Base-by-base conservation (phyloP, 2,888 invertebrate genomes). In the Melolontha melolontha region DNA sequence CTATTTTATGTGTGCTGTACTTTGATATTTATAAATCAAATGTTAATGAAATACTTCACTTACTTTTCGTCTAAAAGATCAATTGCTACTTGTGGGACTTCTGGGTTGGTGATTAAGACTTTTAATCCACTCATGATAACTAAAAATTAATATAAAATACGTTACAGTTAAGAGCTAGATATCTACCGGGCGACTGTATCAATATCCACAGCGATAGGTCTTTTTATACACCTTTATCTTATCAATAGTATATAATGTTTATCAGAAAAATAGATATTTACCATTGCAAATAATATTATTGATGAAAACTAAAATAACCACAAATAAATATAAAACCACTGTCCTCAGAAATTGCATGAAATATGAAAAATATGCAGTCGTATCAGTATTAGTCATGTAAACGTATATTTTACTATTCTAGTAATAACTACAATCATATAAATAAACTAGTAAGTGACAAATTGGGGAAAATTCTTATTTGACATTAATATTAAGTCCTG, bases 21-120 rank as follows among this genome's bases (percentile, higher is more conserved):
- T n/a, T n/a, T n/a, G n/a, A n/a, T n/a, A n/a, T n/a, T n/a, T n/a
- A n/a, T n/a, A n/a, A n/a, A n/a, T n/a, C n/a, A 22, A 22, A 22
- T 2, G 22, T 22, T 22, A 2, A 22, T 2, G 22, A 22, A 22
- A 22, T 4, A 22, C 22, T 22, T 4, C 17, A 69, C 78, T 79
- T 77, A 86, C 86, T 80, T 83, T 54, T 80, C 72, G 39, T 75
- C 75, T 6, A 87, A 77, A 55, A 86, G 75, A 51, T 85, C 81
- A 59, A 86, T 71, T 1, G 84, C 87, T 16, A 78, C 72, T 67
- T 80, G 68, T 0, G 87, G 86, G 6, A 84, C 79, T 22, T 84
- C 81, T n/a, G 79, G 79, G 64, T 84, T 82, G 1, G 84, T 83
- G 14, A 87, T 79, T 22, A 87, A 78, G 54, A 87, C 85, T 76